A percentile compares a stretch with the other conserved stretches of the same genome.
phyloP scores from a whole-genome alignment of 2,113 vertebrate species.

The Strix aluco region DNA sequence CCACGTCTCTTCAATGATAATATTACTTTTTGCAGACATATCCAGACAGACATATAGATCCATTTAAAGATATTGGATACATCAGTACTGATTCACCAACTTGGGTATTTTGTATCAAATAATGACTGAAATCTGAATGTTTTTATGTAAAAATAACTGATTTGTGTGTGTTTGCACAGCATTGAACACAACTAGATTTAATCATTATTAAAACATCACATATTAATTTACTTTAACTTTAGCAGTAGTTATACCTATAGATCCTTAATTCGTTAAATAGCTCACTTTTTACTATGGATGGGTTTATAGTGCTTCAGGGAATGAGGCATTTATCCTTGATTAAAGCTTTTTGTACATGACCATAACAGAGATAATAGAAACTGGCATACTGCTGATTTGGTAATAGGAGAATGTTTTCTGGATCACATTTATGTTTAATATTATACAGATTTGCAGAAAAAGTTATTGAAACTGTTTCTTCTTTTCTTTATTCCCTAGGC shows the following conservation, averaged over 20 bases:
- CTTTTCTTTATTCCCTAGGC: not conserved
- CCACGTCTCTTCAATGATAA: not conserved
- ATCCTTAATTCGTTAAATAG: not conserved
- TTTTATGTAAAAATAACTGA: not conserved
- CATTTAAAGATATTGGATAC: not conserved
- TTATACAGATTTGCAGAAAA: not conserved
- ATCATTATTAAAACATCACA: not conserved
- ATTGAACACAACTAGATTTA: not conserved
- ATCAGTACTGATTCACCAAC: not conserved
- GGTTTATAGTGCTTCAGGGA: not conserved
- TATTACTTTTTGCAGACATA: not conserved
- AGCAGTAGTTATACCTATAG: not conserved
- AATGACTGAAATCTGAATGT: not conserved
- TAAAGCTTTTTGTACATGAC: not conserved
- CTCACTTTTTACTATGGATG: not conserved
- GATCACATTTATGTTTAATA: not conserved
- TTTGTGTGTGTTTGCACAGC: not conserved
- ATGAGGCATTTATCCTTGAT: not conserved
- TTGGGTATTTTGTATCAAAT: not conserved
- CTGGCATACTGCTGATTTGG: not conserved
- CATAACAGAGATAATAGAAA: not conserved
- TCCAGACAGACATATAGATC: not conserved
- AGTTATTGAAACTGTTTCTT: not conserved
- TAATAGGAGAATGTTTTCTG: not conserved
- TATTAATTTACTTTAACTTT: not conserved